Evolutionary conservation across 2,113 vertebrate genomes (phyloP).

Genomic region (Phalacrocorax brasilianus): DNA sequence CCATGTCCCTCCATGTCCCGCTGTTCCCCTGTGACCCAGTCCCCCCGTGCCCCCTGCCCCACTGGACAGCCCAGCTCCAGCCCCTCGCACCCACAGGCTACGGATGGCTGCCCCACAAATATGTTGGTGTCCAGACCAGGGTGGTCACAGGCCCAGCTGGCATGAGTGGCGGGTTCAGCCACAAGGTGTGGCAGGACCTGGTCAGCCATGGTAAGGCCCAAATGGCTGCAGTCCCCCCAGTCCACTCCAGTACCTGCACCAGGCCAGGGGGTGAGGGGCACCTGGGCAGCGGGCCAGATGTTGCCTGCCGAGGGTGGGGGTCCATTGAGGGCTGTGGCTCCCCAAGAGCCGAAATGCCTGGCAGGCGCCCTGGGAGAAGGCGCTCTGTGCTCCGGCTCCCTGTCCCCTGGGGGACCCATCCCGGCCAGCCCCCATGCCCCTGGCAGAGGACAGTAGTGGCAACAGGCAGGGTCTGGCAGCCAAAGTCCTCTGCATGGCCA

Average conservation of each 20-base stretch:
- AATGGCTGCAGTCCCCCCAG: background rate
- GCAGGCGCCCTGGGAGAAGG: background rate
- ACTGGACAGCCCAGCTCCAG: background rate
- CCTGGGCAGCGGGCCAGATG: background rate
- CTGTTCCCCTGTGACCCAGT: background rate
- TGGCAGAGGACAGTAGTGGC: background rate
- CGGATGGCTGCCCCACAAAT: fast-evolving
- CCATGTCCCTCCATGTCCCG: background rate
- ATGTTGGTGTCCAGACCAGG: background rate
- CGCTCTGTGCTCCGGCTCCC: background rate
- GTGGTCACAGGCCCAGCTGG: background rate
- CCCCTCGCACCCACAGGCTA: background rate
- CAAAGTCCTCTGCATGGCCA: background rate
- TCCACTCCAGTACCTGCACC: too few relatives aligned
- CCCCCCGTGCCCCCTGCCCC: background rate
- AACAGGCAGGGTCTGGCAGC: background rate
- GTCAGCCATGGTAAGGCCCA: fast-evolving
- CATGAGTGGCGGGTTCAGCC: fast-evolving
- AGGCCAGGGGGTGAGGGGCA: background rate
- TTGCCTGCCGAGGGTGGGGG: too few relatives aligned
- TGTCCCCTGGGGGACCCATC: too few relatives aligned
- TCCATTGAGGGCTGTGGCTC: background rate
- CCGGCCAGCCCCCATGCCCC: fast-evolving
- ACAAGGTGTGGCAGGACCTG: too few relatives aligned
- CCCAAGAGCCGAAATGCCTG: background rate